These are phyloP conservation scores for Drosophila helvetica DNA, from an alignment of 2,888 invertebrate genomes.

Conservation along the genomic window DNA sequence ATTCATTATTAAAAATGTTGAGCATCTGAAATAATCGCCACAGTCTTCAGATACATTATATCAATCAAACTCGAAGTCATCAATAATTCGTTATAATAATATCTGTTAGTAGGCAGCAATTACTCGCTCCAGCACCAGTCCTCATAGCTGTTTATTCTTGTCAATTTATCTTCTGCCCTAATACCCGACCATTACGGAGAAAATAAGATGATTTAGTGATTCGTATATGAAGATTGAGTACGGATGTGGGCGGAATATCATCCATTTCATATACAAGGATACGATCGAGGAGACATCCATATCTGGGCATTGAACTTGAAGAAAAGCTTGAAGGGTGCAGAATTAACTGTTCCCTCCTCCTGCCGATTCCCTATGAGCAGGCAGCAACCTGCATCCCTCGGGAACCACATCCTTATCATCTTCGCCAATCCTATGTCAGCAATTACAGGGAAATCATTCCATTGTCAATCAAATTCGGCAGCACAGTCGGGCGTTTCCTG, in stretches of 20 bases:
- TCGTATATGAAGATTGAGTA: not conserved
- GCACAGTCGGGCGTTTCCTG: not conserved
- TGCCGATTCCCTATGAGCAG: not conserved
- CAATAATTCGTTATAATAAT: not conserved
- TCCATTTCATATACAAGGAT: too few species aligned
- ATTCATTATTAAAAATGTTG: not conserved
- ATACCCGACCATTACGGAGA: not conserved
- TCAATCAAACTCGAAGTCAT: too few species aligned
- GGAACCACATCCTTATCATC: conserved; percentile 6
- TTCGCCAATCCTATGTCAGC: not conserved
- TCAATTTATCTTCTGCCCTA: too few species aligned
- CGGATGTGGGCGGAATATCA: not conserved
- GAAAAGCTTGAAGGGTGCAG: too few species aligned
- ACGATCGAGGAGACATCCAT: too few species aligned
- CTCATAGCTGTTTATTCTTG: not conserved
- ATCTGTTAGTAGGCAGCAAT: not conserved
- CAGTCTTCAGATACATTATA: not conserved
- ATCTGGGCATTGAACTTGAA: too few species aligned
- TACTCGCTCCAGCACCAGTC: too few species aligned
- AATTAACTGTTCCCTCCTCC: not conserved
- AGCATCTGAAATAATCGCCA: not conserved
- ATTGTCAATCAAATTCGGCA: conserved; percentile 25
- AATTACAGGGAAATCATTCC: conserved; percentile 16
- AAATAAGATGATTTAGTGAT: not conserved
- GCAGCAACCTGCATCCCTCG: not conserved